Evolutionary conservation across 23 tunicate species (phyloP), one percentile per base, ranked within the genome.

Genomic region (Halocynthia aurantium): DNA sequence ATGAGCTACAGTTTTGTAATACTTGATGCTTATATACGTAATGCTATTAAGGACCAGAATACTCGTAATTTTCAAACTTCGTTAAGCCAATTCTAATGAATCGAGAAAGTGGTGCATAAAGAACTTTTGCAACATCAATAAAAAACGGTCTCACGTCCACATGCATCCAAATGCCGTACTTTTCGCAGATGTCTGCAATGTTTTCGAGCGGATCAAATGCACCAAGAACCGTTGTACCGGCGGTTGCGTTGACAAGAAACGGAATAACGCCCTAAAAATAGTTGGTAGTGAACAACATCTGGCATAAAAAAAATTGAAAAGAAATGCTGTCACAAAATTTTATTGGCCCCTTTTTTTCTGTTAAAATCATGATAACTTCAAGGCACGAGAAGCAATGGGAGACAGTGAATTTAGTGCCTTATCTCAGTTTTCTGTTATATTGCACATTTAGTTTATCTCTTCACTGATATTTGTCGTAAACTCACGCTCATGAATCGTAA

Each of bases 161-260:
- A 63, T 87, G 93, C 65, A 87, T 61, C 93, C 93, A 87, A 6
- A 87, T 71, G 5, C 71, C 68, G 57, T 87, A 68, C 55, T 87
- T 82, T 19, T 82, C 22, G 57, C 93, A 87, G 15, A 87, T 77
- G 55, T 87, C 93, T 6, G 93, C 83, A 40, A 87, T 82, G 44
- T 85, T 51, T 19, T 70, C 66, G 5, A 87, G 58, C 7, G 86
- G 93, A 55, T 87, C 93, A 62, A 62, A 87, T 22, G 93, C 93
- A 10, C 93, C 93, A 6, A 82, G 50, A 31, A 87, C 93, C 12
- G 93, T 87, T 61, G 93, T 80, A 22, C 93, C 93, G 6, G 86
- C 69, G 19, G 93, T 87, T 51, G 86, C 93, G 8, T 80, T 76
- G 13, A 87, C 93, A 21, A 77, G 21, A 73, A 87, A 75, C 7